Conservation (phyloP, 35 echinoderm and acorn worm species). For the Nesometra sesokonis region DNA sequence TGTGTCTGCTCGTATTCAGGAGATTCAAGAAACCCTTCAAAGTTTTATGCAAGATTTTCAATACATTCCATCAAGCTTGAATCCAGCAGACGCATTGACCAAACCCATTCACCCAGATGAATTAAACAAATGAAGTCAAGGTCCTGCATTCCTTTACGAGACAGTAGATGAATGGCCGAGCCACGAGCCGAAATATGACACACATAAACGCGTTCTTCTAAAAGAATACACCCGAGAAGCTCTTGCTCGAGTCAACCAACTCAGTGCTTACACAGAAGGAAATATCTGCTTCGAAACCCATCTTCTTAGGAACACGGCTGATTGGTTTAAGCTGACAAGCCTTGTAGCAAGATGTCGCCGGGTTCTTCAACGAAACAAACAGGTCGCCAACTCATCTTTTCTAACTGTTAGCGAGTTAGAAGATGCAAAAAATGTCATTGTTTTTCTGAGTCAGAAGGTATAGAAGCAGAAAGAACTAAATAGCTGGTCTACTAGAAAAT, state of each 20-base stretch:
- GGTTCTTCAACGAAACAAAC: not conserved
- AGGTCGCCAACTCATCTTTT: not conserved
- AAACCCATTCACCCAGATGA: too few species aligned
- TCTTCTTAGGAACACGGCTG: not conserved
- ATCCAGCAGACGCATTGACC: too few species aligned
- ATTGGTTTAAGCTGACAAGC: not conserved
- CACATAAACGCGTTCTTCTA: not conserved
- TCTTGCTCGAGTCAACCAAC: not conserved
- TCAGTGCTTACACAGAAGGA: not conserved
- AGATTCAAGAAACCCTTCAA: too few species aligned
- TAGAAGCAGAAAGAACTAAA: not conserved
- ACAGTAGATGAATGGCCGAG: not conserved
- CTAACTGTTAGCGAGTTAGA: not conserved
- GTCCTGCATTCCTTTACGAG: too few species aligned
- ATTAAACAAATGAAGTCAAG: too few species aligned
- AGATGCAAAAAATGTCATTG: not conserved
- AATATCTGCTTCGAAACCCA: not conserved
- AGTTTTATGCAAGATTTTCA: too few species aligned
- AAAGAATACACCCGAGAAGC: not conserved
- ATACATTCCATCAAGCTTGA: too few species aligned
- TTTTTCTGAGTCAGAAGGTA: not conserved
- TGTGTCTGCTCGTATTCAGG: too few species aligned
- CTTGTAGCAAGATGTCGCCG: not conserved
- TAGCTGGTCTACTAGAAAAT: not conserved
- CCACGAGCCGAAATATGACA: not conserved